phyloP scores from a whole-genome alignment of 1,140 invertebrate species.

The Drosophila bocqueti region DNA sequence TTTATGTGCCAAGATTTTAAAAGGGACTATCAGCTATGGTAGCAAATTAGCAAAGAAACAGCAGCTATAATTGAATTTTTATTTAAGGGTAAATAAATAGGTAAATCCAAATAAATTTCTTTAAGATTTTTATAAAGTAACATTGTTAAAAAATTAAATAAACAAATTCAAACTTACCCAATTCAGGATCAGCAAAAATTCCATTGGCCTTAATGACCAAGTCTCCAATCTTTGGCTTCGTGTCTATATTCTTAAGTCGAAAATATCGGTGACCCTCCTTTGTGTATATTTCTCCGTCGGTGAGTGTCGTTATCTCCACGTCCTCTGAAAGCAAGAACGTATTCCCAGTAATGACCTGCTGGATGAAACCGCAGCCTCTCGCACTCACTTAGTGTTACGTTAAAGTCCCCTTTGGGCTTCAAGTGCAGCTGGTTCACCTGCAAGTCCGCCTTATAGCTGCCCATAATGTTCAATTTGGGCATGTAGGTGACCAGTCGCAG shows the following conservation, averaged over 20 bases:
- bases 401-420: slow-evolving; percentile 79
- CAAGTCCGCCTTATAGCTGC: slow-evolving; percentile 80
- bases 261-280: slow-evolving; percentile 68
- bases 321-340: slow-evolving; percentile 49
- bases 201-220: slow-evolving; percentile 76
- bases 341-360: background rate
- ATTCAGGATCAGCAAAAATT: slow-evolving; percentile 77
- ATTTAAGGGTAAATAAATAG: no score
- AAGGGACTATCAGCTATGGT: background rate
- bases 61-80: background rate
- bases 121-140: background rate
- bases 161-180: slow-evolving; percentile 55
- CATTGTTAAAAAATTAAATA: background rate
- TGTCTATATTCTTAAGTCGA: slow-evolving; percentile 57
- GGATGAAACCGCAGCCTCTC: background rate
- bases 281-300: slow-evolving; percentile 62
- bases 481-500: slow-evolving; percentile 36
- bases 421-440: slow-evolving; percentile 71
- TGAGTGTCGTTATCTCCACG: slow-evolving; percentile 50
- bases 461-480: slow-evolving; percentile 67
- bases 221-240: slow-evolving; percentile 65
- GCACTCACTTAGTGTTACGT: slow-evolving; percentile 74
- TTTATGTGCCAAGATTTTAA: background rate
- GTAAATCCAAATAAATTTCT: background rate
- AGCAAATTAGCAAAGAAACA: background rate